Base-by-base conservation (phyloP, 2,888 invertebrate species). In the Lasioglossum leucozonium region DNA sequence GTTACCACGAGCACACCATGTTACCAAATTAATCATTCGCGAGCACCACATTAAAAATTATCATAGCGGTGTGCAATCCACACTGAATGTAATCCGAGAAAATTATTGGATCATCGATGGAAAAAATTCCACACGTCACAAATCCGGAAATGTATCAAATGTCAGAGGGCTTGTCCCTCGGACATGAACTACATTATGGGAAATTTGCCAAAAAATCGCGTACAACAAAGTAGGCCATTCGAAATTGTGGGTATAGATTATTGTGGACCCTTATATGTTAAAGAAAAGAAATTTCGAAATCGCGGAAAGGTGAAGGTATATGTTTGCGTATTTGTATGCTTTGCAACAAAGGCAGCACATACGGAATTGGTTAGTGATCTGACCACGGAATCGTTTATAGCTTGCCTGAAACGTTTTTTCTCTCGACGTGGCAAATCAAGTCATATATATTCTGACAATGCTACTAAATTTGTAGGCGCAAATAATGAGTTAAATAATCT, bases 401-500 rank as follows among this genome's bases (percentile, higher is more conserved):
- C 22, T 55, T 55, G 55, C n/a, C 55, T 55, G 18, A 55, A 55
- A 55, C 78, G 93, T 72, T 94, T 94, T 76, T 83, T 92, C 0
- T 82, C 91, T 4, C 47, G 93, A 34, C 72, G 93, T 69, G 94
- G 93, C 4, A 0, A 91, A 86, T 72, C 92, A 91, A 6, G 94
- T 95, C 77, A 93, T 40, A 40, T 40, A 40, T 40, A 40, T 40
- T 40, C 40, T 40, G 40, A 40, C 8, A 40, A 40, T 40, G 40
- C 40, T 40, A 8, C 40, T 40, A 40, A 40, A 4, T 40, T 40
- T 40, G 40, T 40, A 8, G 40, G 40, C 40, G 40, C 40, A 40
- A 40, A 40, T 40, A 40, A 40, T 8, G 40, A 93, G 91, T 92
- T 1, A 94, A 93, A 80, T 94, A 93, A 80, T 89, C 93, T 4